Evolutionary conservation across 2,888 invertebrate genomes (phyloP), one percentile per base, ranked within the genome.

Genomic region (Campaea margaritaria): DNA sequence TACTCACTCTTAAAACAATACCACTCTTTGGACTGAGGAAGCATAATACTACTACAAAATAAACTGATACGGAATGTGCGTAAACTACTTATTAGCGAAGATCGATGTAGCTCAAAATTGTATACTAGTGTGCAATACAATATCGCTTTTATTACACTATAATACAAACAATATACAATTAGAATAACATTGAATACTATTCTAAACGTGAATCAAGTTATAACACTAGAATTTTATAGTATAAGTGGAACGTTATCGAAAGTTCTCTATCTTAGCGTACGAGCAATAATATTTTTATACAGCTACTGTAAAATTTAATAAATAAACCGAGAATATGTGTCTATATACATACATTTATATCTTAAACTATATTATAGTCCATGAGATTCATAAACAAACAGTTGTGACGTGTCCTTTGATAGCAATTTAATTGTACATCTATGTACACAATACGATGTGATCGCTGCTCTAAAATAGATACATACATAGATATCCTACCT

Each of bases 11-110:
- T 72, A 75, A 52, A 72, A 78, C 75, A 75, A 81, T 79, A 82
- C 79, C 64, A 85, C 86, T 87, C 87, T 90, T 89, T 90, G 91
- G 90, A 85, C 82, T 85, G 82, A 82, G 79, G 75, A 82, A 83
- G 78, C 77, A 38, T 43, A 43, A 43, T 64, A 71, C 68, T 81
- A 83, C 70, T 82, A 83, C 75, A 75, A 79, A 78, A 75, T 68
- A 69, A 72, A 75, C 74, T 47, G 43, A 72, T 70, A 72, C 69
- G 85, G 85, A 86, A 87, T 89, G 89, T 89, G 88, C 89, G 88
- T 85, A 75, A 67, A 51, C 68, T 69, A 69, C 59, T 47, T 61
- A 65, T 62, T 53, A 65, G 58, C 62, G 50, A 64, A 68, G 58
- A 67, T 67, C 68, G 69, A 65, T 64, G 63, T 64, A 56, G 62